Percentiles rank a stretch among this genome's conserved stretches.
Evolutionary conservation across 1,140 invertebrate species (phyloP).

Genomic region (Trachymyrmex cornetzi): DNA sequence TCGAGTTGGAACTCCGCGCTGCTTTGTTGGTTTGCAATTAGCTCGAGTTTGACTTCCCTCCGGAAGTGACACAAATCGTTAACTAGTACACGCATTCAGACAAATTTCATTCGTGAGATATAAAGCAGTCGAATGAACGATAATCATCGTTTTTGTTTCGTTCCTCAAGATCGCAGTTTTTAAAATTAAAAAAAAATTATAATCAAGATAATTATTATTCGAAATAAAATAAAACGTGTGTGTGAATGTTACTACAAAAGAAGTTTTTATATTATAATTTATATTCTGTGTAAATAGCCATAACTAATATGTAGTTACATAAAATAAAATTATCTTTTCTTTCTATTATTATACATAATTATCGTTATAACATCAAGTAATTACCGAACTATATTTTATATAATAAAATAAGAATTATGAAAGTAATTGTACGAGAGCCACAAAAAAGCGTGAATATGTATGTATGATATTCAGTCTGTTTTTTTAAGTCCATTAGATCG

Average conservation of each 20-base stretch:
- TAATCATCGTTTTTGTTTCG: neutral
- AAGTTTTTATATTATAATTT: constrained; percentile 8
- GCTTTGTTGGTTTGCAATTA: constrained; percentile 61
- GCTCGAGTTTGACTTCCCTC: constrained; percentile 23
- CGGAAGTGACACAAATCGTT: constrained; percentile 24
- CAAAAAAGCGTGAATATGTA: neutral
- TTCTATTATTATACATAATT: neutral
- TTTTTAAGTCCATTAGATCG: constrained; percentile 47
- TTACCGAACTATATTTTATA: neutral
- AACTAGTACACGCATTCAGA: constrained; percentile 4
- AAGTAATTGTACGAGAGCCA: neutral
- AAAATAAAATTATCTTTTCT: neutral
- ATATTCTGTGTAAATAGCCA: neutral
- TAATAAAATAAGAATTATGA: neutral
- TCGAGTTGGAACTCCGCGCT: constrained; percentile 18
- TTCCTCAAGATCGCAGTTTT: neutral
- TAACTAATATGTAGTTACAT: neutral
- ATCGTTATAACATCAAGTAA: neutral
- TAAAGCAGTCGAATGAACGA: neutral
- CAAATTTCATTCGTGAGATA: constrained; percentile 4
- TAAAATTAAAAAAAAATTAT: constrained; percentile 3
- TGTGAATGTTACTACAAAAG: neutral
- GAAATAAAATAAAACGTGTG: neutral
- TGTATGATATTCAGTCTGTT: neutral
- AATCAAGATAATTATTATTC: neutral